Base-by-base conservation (phyloP, 1,140 invertebrate genomes). In the Riptortus pedestris region DNA sequence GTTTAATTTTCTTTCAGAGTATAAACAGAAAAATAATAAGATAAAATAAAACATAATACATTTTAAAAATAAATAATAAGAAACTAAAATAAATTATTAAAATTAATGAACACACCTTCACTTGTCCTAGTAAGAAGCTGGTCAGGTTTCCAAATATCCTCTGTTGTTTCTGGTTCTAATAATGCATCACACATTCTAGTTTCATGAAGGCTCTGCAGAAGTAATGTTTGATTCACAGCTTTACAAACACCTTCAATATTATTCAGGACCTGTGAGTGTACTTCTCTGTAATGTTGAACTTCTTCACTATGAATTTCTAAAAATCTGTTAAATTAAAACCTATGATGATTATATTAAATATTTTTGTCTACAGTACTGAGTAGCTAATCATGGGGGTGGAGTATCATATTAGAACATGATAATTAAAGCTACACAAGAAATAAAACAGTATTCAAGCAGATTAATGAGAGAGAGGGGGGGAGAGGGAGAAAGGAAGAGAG, bases 171-270 rank as follows among this genome's bases (percentile, higher is more conserved):
- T 9, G 83, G 77, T 67, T 90, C 87, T 3, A 91, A 72, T 0
- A 91, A 74, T 2, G 74, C 69, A 70, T 87, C 82, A 71, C 88
- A 91, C 62, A 79, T 80, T n/a, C 81, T 75, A 1, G 83, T 86
- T 65, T 87, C 82, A 71, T 87, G 79, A 26, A 91, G 74, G 66
- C 82, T 82, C 70, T 85, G 80, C 0, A 91, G 74, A 9, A 91
- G 72, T 45, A 90, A 71, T 65, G 80, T 83, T 72, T 89, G 86
- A 74, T 89, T 90, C 0, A 90, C 85, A 66, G 78, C 75, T 48
- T 81, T 83, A 66, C 83, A 86, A 18, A 83, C 78, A 16, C 77
- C 73, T 65, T 78, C 79, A 64, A 88, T 80, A 64, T 80, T 80
- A 11, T 75, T 69, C 0, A 83, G 72, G 1, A 83, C 73, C 38